Evolutionary conservation across 2,888 invertebrate genomes (phyloP).

Genomic region (Notocelia uddmanniana): DNA sequence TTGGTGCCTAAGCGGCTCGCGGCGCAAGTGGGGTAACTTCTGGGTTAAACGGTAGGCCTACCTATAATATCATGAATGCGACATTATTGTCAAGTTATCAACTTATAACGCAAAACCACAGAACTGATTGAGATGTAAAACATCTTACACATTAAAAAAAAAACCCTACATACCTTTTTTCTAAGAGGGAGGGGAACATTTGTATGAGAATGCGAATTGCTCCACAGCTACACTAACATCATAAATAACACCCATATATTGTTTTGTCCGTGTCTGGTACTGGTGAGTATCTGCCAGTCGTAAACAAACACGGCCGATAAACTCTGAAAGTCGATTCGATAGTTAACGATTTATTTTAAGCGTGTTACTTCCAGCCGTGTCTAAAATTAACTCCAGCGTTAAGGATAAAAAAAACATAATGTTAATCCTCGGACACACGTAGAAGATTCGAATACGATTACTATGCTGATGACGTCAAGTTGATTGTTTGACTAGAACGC

Average conservation of each 20-base stretch:
- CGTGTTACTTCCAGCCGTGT: slow-evolving; percentile 19
- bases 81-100: too few species aligned
- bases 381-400: slow-evolving; percentile 29
- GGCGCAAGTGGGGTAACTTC: too few species aligned
- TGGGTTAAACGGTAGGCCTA: too few species aligned
- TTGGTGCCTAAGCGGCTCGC: too few species aligned
- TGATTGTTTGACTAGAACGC: too few species aligned
- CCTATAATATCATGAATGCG: too few species aligned
- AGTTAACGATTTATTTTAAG: slow-evolving; percentile 38
- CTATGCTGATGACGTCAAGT: background rate
- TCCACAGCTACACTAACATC: background rate
- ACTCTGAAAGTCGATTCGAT: slow-evolving; percentile 30
- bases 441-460: background rate
- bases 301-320: slow-evolving; percentile 29
- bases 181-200: background rate
- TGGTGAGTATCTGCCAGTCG: slow-evolving; percentile 4
- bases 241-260: background rate
- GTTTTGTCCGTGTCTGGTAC: slow-evolving; percentile 8
- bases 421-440: slow-evolving; percentile 4
- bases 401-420: slow-evolving; percentile 24
- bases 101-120: too few species aligned
- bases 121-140: too few species aligned
- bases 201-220: background rate
- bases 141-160: too few species aligned
- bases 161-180: too few species aligned